Conservation (phyloP, 2,113 vertebrate species). For the Poicephalus meyeri region DNA sequence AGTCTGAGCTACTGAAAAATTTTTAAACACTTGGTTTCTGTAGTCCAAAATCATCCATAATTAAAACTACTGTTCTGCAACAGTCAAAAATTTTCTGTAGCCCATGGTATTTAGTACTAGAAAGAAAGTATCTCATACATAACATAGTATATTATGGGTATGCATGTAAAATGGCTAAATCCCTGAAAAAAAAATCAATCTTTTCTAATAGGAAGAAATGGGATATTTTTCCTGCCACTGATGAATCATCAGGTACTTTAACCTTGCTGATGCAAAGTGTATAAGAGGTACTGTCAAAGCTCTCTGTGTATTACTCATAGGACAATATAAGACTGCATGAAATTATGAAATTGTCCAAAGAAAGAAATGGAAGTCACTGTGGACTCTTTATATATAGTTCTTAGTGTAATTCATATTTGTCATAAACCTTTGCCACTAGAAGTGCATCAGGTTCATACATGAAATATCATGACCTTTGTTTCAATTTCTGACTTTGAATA, state of each 20-base stretch:
- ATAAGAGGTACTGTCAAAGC: neutral
- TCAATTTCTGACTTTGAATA: neutral
- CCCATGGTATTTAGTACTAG: neutral
- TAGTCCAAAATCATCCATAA: neutral
- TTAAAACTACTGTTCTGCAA: neutral
- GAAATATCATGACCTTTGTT: neutral
- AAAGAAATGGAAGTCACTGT: neutral
- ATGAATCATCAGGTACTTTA: neutral
- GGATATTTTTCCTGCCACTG: neutral
- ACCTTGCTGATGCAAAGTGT: neutral
- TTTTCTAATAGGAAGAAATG: neutral
- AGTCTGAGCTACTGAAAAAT: neutral
- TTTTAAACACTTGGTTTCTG: neutral
- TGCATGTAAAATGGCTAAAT: neutral
- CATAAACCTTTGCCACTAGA: neutral
- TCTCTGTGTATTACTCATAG: neutral
- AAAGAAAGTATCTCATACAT: neutral
- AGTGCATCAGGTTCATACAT: neutral
- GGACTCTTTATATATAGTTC: neutral
- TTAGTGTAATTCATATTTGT: neutral
- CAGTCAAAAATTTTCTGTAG: neutral
- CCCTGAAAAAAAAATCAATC: neutral
- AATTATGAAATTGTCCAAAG: neutral
- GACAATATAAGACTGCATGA: neutral
- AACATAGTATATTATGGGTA: neutral